Conservation (phyloP, 1,140 invertebrate genomes). For the Panagrolaimus sp. region DNA sequence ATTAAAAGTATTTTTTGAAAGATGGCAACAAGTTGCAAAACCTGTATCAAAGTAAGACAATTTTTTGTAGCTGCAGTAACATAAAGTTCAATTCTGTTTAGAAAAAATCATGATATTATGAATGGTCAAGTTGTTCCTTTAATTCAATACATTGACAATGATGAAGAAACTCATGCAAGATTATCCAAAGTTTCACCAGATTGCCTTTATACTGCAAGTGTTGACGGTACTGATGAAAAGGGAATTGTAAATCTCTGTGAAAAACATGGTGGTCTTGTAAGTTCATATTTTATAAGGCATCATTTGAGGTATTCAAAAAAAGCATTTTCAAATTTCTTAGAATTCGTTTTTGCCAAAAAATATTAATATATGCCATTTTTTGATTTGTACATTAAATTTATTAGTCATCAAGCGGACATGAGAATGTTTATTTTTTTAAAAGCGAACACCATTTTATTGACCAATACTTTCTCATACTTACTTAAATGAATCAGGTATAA, state of each 20-base stretch:
- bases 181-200: constrained; percentile 37
- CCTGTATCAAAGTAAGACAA: constrained; percentile 1
- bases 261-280: constrained; percentile 49
- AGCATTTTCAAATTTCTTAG: background rate
- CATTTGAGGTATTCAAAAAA: constrained; percentile 25
- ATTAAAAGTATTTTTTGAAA: constrained; percentile 5
- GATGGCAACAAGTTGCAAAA: constrained; percentile 19
- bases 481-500: too few relatives aligned
- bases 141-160: constrained; percentile 47
- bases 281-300: constrained; percentile 22
- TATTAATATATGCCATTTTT: too few relatives aligned
- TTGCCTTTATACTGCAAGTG: constrained; percentile 49
- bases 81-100: constrained; percentile 7
- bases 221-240: constrained; percentile 35
- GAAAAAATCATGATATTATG: constrained; percentile 16
- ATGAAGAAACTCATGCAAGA: constrained; percentile 38
- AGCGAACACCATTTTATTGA: too few relatives aligned
- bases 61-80: background rate
- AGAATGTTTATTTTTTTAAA: too few relatives aligned
- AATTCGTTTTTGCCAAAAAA: too few relatives aligned
- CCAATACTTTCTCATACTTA: too few relatives aligned
- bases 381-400: too few relatives aligned
- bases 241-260: constrained; percentile 57
- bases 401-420: too few relatives aligned
- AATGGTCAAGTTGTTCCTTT: constrained; percentile 36